Conservation (phyloP, 2,797 vertebrate species). For the Alcedo atthis region DNA sequence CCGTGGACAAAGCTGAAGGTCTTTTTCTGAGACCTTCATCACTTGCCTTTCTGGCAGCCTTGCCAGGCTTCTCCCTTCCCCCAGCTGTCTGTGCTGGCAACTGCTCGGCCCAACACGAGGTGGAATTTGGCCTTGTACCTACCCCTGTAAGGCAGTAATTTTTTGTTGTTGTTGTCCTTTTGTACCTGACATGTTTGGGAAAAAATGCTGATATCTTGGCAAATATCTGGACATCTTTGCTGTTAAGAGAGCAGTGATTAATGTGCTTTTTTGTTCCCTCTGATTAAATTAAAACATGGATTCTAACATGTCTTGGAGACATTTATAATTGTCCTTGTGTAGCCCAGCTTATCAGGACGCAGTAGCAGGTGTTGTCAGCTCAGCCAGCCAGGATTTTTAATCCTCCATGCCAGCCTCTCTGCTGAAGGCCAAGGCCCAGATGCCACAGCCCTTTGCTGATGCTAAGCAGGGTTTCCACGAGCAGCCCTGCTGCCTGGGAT, state of each 20-base stretch:
- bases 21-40: background rate
- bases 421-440: conserved; percentile 49
- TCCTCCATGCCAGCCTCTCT: conserved; percentile 22
- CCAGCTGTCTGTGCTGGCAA: conserved; percentile 38
- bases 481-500: background rate
- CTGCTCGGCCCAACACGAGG: background rate
- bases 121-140: conserved; percentile 47
- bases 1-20: background rate
- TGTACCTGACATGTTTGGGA: conserved; percentile 15
- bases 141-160: conserved; percentile 17
- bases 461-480: background rate
- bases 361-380: conserved; percentile 58
- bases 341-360: conserved; percentile 51
- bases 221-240: conserved; percentile 58
- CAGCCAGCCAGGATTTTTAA: conserved; percentile 41
- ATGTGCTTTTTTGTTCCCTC: conserved; percentile 65
- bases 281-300: conserved; percentile 66
- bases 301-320: conserved; percentile 63
- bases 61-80: background rate
- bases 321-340: conserved; percentile 65
- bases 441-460: background rate
- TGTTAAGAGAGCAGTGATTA: conserved; percentile 65
- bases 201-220: conserved; percentile 55
- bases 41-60: background rate
- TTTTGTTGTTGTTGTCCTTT: conserved; percentile 55